phyloP scores from a whole-genome alignment of 2,888 invertebrate species.

The Volucella inanis region DNA sequence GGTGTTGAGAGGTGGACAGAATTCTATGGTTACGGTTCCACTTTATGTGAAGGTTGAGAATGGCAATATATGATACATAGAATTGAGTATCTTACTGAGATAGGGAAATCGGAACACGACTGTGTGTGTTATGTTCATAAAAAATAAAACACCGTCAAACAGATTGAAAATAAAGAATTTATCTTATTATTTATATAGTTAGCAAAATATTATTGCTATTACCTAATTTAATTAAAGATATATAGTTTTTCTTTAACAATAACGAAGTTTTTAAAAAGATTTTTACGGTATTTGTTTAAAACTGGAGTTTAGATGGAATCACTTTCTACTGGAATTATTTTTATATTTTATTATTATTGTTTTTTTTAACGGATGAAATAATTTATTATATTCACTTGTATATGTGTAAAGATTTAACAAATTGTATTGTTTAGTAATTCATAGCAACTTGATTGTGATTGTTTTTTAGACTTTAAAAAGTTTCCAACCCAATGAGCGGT shows the following conservation, averaged over 20 bases:
- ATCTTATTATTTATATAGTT: constrained; percentile 55
- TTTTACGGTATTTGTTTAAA: constrained; percentile 46
- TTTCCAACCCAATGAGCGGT: constrained; percentile 86
- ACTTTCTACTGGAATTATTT: constrained; percentile 68
- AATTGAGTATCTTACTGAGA: background rate
- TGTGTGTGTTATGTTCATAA: background rate
- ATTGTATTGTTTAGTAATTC: constrained; percentile 83
- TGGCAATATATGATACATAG: background rate
- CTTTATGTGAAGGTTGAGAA: background rate
- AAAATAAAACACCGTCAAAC: constrained; percentile 23
- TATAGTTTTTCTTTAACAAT: constrained; percentile 62
- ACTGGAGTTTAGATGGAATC: constrained; percentile 71
- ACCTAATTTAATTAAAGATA: constrained; percentile 57
- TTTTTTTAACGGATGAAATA: constrained; percentile 47
- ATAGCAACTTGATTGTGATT: constrained; percentile 81
- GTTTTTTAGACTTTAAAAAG: constrained; percentile 82
- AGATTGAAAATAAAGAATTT: constrained; percentile 66
- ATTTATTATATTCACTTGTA: constrained; percentile 2
- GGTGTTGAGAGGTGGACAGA: background rate
- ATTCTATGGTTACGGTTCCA: background rate
- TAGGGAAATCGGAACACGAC: background rate
- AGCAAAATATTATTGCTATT: constrained; percentile 63
- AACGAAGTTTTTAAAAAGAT: constrained; percentile 42
- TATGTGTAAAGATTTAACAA: constrained; percentile 78
- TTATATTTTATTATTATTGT: background rate